A percentile compares a stretch with the other conserved stretches of the same genome.
Conservation (phyloP, 2,888 invertebrate species). For the Elgonia sp. region DNA sequence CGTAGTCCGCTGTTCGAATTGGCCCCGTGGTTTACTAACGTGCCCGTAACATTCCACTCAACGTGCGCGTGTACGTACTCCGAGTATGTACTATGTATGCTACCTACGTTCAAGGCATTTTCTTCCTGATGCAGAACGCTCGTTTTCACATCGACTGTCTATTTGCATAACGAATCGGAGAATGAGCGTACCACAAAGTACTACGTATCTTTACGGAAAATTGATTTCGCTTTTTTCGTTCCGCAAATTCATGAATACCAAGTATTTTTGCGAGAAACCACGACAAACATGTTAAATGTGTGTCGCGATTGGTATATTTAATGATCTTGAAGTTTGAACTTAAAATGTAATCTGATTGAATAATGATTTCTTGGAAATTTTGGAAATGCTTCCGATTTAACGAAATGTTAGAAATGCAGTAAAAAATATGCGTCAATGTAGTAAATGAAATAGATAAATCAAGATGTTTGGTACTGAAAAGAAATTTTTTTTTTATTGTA, state of each 20-base stretch:
- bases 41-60: conserved; percentile 62
- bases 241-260: conserved; percentile 66
- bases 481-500: no score
- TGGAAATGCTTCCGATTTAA: no score
- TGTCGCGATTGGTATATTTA: conserved; percentile 8
- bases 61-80: conserved; percentile 60
- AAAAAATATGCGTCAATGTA: no score
- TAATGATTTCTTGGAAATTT: no score
- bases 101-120: conserved; percentile 70
- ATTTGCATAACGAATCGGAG: conserved; percentile 72
- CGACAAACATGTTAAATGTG: conserved; percentile 33
- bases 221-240: conserved; percentile 65
- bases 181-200: conserved; percentile 65
- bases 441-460: no score
- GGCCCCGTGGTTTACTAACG: conserved; percentile 70
- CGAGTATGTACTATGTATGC: conserved; percentile 70
- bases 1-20: conserved; percentile 72
- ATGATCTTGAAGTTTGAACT: not conserved
- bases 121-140: conserved; percentile 68
- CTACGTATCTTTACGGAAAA: conserved; percentile 66
- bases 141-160: conserved; percentile 71
- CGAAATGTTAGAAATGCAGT: no score
- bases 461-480: no score
- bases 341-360: no score
- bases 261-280: conserved; percentile 46